Evolutionary conservation across 2,113 vertebrate genomes (phyloP), one percentile per base, ranked within the genome.

Genomic region (Gavialis gangeticus): DNA sequence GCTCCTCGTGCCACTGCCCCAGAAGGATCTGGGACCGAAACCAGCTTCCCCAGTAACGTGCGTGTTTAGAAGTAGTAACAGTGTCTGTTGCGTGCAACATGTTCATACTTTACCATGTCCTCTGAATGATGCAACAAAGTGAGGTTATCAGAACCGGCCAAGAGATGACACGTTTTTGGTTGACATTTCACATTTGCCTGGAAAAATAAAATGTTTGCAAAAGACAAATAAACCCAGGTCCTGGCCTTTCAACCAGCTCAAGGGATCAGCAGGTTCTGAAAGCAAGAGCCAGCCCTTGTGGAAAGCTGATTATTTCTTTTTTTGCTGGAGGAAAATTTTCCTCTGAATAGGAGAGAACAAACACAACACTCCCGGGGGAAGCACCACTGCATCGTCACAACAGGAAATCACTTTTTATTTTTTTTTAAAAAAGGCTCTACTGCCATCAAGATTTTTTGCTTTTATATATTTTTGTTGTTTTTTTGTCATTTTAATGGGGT

Each of bases 401-500:
- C 37, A 80, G 75, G 80, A 93, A 94, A 6, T 25, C 15, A 7
- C 12, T 1, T 79, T 87, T 85, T 55, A 25, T 71, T 91, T n/a
- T 55, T 85, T 37, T 90, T 82, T 89, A 55, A 75, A 71, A 79
- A 64, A 90, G 46, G 81, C 79, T 96, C 93, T 89, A 85, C 79
- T 1, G 14, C 95, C 96, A 96, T 15, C 21, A 64, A 88, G 75
- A 37, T 10, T 89, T 90, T 92, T 90, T 84, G 55, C 25, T 91
- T 93, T 95, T 92, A 82, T 93, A 96, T 30, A 34, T 75, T 66
- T 73, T 56, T 88, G 69, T 90, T 62, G 46, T 27, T 79, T 46
- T 81, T 95, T 91, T 95, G 87, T 81, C 24, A 14, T 90, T 94
- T 95, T 92, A 88, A 79, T 88, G 55, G 60, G 58, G 87, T 83